Evolutionary conservation across 35 echinoderm and acorn worm species (phyloP), one percentile per base, ranked within the genome.

Genomic region (Apostichopus californicus): DNA sequence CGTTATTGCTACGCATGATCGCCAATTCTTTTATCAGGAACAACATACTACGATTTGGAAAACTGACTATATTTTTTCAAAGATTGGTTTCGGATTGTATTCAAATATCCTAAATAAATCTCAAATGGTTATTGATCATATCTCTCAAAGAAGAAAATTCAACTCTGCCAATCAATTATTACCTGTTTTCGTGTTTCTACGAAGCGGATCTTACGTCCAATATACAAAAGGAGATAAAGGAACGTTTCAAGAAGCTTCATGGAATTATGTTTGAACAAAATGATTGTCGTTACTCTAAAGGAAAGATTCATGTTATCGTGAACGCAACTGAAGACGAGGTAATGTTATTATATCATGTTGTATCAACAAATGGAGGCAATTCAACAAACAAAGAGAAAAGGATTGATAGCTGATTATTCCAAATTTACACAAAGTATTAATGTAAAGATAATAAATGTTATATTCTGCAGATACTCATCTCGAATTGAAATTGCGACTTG

Each of bases 31-130:
- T 58, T 57, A 54, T 54, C 20, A 63, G 63, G 1, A 4, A 55
- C 9, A 87, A 87, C 53, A 46, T 17, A 87, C 57, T 87, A 22
- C 54, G 85, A 23, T 87, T 87, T 70, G 54, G 63, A 18, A 87
- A 87, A 70, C 54, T 87, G 10, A 87, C 53, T 10, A 8, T 17
- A 9, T 46, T 87, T 87, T 17, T 63, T 87, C 46, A 57, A 87
- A 21, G 85, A 70, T 58, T 87, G 85, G 85, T 87, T 87, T 34
- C 54, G 63, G 21, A 0, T 87, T 15, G 70, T 61, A 87, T 7
- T 58, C 18, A 87, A 70, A 6, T 10, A 57, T 17, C 22, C 4
- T 28, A 65, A n/a, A 5, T 15, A 21, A 64, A 46, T 12, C 5
- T 87, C 10, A 53, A 23, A 22, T 70, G 0, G 58, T 58, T 61